Evolutionary conservation across 2,113 vertebrate species (phyloP).

Genomic region (Proterorhinus semilunaris): DNA sequence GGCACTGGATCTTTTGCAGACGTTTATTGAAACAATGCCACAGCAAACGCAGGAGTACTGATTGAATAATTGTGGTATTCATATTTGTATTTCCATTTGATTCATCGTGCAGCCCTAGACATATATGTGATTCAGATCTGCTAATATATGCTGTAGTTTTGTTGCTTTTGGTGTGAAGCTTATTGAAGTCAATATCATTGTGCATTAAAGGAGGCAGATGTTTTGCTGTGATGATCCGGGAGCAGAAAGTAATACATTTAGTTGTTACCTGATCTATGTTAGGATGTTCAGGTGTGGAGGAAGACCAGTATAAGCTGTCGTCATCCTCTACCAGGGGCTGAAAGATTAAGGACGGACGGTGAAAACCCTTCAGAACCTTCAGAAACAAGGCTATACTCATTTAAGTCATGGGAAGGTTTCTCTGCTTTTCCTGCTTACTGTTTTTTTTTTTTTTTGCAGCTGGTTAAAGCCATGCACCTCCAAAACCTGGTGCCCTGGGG

Average conservation of each 20-base stretch:
- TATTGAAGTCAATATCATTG: not conserved
- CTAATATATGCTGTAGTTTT: not conserved
- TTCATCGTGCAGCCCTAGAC: too few relatives aligned
- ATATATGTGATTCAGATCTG: not conserved
- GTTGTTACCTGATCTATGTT: slow-evolving; percentile 57
- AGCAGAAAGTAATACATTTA: slow-evolving; percentile 46
- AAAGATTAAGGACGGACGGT: slow-evolving; percentile 70
- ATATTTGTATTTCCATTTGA: too few relatives aligned
- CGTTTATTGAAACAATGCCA: too few relatives aligned
- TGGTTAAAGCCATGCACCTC: slow-evolving; percentile 51
- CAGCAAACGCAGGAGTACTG: too few relatives aligned
- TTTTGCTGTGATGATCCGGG: too few relatives aligned
- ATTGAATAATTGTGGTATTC: too few relatives aligned
- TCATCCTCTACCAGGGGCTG: slow-evolving; percentile 72
- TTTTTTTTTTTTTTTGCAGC: slow-evolving; percentile 30
- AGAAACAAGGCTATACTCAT: slow-evolving; percentile 25
- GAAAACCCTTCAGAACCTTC: slow-evolving; percentile 67
- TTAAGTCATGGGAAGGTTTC: slow-evolving; percentile 26
- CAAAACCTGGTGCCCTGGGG: slow-evolving; percentile 53
- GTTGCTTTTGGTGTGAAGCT: too few relatives aligned
- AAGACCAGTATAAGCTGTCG: slow-evolving; percentile 65
- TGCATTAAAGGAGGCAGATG: not conserved
- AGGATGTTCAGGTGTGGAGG: slow-evolving; percentile 74
- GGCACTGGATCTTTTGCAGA: too few relatives aligned
- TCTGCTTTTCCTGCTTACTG: slow-evolving; percentile 17